Evolutionary conservation across 2,888 invertebrate genomes (phyloP), one percentile per base, ranked within the genome.

Genomic region (Apantesis nais): DNA sequence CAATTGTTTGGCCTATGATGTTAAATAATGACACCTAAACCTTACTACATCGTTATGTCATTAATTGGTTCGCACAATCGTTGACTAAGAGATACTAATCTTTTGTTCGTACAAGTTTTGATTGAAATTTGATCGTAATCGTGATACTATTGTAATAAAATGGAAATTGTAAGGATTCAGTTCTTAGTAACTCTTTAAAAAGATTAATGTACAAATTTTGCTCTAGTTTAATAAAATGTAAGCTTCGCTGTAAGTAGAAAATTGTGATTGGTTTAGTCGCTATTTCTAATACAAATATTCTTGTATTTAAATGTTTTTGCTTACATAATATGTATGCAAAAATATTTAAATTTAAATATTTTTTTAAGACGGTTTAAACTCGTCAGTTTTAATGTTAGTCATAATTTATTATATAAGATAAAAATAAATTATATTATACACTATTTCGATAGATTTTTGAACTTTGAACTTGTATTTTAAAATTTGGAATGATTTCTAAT

Each of bases 1-100:
- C 84, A 84, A 77, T 80, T 74, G 74, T 75, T 78, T 68, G 75
- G 68, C 68, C 29, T 29, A 58, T 73, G 65, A 58, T 66, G 62
- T 67, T 76, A 68, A 76, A 82, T 75, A 82, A 80, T 72, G 70
- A 69, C 74, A 79, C 65, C 68, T 78, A 75, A 78, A 74, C 80
- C 77, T 76, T 76, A 71, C 61, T 66, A 62, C 63, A 64, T 61
- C 37, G 61, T 77, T 78, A 76, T 68, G 71, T 77, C 73, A 81
- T 72, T 73, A 67, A 73, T 73, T 75, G 68, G 68, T n/a, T 67
- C 64, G 60, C 34, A 62, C 22, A 71, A 66, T 31, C 25, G 60
- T 60, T 39, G 29, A 61, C 31, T 31, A 29, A 22, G 44, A 58
- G 60, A 29, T 69, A 19, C 61, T 19, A n/a, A 62, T 55, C 52